These are phyloP conservation scores for Bos taurus DNA, from an alignment of 2,113 vertebrate species.

Conservation along the genomic window DNA sequence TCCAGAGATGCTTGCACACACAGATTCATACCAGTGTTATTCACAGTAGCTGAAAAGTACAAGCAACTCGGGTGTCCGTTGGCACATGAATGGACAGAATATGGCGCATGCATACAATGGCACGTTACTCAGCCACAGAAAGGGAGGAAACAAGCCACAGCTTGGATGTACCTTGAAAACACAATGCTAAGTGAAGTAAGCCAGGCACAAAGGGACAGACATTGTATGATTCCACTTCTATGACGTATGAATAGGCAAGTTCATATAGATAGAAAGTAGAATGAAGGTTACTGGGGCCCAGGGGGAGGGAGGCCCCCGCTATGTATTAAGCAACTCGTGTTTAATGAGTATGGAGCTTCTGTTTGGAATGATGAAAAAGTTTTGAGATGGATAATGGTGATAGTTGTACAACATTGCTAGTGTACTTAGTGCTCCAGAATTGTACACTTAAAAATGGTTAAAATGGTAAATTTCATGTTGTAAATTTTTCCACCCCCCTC, in stretches of 20 bases:
- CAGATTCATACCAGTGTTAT: neutral
- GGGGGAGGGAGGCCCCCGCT: neutral
- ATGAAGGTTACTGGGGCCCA: neutral
- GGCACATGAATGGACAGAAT: neutral
- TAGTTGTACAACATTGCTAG: neutral
- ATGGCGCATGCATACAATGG: rapidly evolving
- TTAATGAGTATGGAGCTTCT: neutral
- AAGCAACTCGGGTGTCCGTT: neutral
- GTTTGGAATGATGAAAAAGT: neutral
- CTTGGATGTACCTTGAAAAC: neutral
- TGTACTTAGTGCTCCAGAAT: neutral
- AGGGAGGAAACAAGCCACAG: neutral
- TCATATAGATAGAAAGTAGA: neutral
- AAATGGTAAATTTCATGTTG: neutral
- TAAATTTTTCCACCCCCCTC: neutral
- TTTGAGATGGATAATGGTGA: neutral
- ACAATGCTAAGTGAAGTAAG: neutral
- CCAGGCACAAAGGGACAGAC: neutral
- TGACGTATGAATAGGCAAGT: neutral
- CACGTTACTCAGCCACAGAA: neutral
- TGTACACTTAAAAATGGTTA: neutral
- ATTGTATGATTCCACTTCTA: neutral
- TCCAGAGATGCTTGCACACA: neutral
- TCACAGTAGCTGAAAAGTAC: neutral
- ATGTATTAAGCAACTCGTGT: neutral